A percentile compares a stretch with the other conserved stretches of the same genome.
Evolutionary conservation across 2,113 vertebrate genomes (phyloP).

Genomic region (Chionodraco myersi): DNA sequence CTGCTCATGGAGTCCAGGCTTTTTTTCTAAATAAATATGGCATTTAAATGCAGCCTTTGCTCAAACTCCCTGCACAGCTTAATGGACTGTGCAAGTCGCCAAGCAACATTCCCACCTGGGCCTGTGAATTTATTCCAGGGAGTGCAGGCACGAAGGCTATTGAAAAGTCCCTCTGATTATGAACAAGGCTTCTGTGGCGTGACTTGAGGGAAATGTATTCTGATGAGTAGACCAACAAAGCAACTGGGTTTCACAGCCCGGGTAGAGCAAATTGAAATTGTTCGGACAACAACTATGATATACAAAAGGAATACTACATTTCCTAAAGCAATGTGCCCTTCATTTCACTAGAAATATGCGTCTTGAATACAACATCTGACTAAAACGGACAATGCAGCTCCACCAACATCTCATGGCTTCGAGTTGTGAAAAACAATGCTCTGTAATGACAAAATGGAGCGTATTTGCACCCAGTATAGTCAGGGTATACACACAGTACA

Average conservation of each 20-base stretch:
- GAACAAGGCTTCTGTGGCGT: constrained; percentile 36
- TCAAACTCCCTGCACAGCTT: constrained; percentile 67
- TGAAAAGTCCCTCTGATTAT: constrained; percentile 46
- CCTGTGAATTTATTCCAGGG: constrained; percentile 50
- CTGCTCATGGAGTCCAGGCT: constrained; percentile 47
- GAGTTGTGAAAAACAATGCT: not conserved
- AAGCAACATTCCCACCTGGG: constrained; percentile 58
- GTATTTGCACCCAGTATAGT: not conserved
- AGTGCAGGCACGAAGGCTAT: constrained; percentile 33
- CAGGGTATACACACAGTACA: not conserved
- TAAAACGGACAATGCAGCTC: not conserved
- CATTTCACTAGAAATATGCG: constrained; percentile 2
- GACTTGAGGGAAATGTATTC: constrained; percentile 40
- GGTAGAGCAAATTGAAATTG: constrained; percentile 21
- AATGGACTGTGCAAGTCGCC: constrained; percentile 62
- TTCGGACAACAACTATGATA: constrained; percentile 13
- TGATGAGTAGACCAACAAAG: constrained; percentile 16
- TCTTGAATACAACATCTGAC: constrained; percentile 4
- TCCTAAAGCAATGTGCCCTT: not conserved
- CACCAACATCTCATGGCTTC: not conserved
- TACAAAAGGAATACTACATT: constrained; percentile 9
- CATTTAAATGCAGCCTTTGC: constrained; percentile 59
- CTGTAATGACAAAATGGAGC: not conserved
- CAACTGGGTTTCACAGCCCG: constrained; percentile 36
- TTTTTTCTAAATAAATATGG: constrained; percentile 50